Evolutionary conservation across 2,888 invertebrate species (phyloP), one percentile per base, ranked within the genome.

Genomic region (Limnephilus rhombicus): DNA sequence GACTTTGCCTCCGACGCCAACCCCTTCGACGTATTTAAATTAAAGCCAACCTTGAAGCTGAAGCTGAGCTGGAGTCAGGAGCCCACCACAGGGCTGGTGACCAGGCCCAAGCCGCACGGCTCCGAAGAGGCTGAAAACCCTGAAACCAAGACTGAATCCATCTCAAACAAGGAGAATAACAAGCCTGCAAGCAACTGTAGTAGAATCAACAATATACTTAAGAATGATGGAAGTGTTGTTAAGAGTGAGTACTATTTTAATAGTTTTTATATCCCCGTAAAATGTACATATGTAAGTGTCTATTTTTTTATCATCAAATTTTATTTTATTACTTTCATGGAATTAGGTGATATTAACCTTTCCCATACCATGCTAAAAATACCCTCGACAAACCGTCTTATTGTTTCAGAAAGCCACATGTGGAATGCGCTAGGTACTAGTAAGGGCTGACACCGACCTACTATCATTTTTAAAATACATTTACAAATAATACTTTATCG

Each of bases 21-120:
- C 92, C 97, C 97, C 83, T 97, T 98, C 94, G 98, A 98, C 94
- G 96, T 97, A 92, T 98, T 98, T 94, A 97, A 97, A 95, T 97
- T 98, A 94, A 97, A 98, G 92, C 98, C 99, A 0, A 97, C 98
- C 93, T 96, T 99, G 2, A 99, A 98, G 95, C 97, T 99, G 94
- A 97, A 98, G 94, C 96, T 99, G 87, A 97, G 97, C 94, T 99
- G 99, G 98, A 98, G 98, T 90, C 97, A 97, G 93, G 97, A 98
- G 94, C 97, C 97, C 0, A 97, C 97, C 68, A 97, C 96, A 90
- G 97, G 97, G 24, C 95, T 97, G 83, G 97, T 97, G 13, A 97
- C 97, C 94, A 95, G 97, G 94, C 98, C 98, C 4, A 96, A 97
- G 93, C 96, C 97, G 90, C 80, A 86, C 80, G 80, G 41, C 45